Evolutionary conservation across 1,140 invertebrate species (phyloP).

Genomic region (Drosophila subobscura): DNA sequence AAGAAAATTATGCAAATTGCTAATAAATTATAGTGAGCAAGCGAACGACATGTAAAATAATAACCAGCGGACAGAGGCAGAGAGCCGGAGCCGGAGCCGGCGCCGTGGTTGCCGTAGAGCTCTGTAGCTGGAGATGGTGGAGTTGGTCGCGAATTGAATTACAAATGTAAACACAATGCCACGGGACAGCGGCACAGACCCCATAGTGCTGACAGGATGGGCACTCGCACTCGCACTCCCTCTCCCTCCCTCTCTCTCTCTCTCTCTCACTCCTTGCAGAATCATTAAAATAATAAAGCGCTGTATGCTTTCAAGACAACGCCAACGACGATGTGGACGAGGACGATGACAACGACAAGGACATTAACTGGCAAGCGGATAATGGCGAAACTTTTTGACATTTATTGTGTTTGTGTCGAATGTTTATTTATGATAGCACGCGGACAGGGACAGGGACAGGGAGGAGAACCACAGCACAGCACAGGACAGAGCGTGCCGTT

Average conservation of each 20-base stretch:
- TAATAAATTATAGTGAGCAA: constrained; percentile 81
- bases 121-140: constrained; percentile 16
- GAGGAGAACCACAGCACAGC: too few species aligned
- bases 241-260: constrained; percentile 13
- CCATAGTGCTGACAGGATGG: constrained; percentile 36
- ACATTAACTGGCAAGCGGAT: constrained; percentile 74
- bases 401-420: constrained; percentile 82
- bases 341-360: constrained; percentile 49
- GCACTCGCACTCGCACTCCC: constrained; percentile 28
- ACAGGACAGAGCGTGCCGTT: too few species aligned
- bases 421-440: constrained; percentile 82
- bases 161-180: constrained; percentile 77
- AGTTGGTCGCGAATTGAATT: constrained; percentile 68
- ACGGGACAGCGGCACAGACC: constrained; percentile 11
- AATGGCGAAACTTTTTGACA: constrained; percentile 80
- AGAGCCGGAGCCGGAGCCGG: constrained; percentile 12
- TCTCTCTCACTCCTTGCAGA: constrained; percentile 37
- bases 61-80: constrained; percentile 55
- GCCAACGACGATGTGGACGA: constrained; percentile 32
- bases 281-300: constrained; percentile 80
- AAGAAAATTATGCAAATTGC: constrained; percentile 82
- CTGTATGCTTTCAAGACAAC: constrained; percentile 51
- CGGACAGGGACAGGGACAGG: constrained; percentile 25
- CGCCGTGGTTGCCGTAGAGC: not conserved
- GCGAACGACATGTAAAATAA: constrained; percentile 80